Evolutionary conservation across 2,888 invertebrate genomes (phyloP), one percentile per base, ranked within the genome.

Genomic region (Hirudinaria manillensis): DNA sequence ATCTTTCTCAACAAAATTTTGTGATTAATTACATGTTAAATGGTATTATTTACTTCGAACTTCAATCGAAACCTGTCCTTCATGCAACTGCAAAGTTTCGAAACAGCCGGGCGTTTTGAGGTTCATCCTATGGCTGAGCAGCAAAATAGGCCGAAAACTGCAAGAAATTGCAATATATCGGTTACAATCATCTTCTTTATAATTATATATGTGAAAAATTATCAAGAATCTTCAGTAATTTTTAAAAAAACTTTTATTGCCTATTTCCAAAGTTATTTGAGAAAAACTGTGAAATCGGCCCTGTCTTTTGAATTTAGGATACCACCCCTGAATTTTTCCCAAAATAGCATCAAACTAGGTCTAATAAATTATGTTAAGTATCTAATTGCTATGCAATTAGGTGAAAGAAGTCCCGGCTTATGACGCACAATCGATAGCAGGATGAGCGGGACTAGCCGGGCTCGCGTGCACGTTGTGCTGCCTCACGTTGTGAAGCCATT

Each of bases 381-480:
- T 1, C 1, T 55, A 24, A 1, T 72, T 72, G 16, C 10, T 27
- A 72, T 72, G 72, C 29, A 72, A 72, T 13, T 72, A 24, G 51
- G 72, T 51, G 32, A 55, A 61, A 61, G 29, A 27, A 61, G 61
- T 61, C 24, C 55, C 24, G 29, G 29, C 27, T 27, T 53, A 55
- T 72, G 53, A 72, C 53, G 72, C 45, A 38, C 38, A 45, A 72
- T 72, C 72, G 32, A 72, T 72, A 72, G 70, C 70, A 70, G 72
- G 53, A 72, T 72, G 55, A 45, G 19, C 61, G 61, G 1, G 45
- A 45, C 61, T 61, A 29, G 61, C 61, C 61, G 10, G 61, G 61
- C 61, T 61, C 10, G 61, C n/a, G 21, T 61, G 61, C 21, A 19
- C 61, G 61, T n/a, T 61, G 32, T 24, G 72, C 72, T 38, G 70